phyloP scores from a whole-genome alignment of 92 coral and sea anemone species.

The Phenganax marumi region DNA sequence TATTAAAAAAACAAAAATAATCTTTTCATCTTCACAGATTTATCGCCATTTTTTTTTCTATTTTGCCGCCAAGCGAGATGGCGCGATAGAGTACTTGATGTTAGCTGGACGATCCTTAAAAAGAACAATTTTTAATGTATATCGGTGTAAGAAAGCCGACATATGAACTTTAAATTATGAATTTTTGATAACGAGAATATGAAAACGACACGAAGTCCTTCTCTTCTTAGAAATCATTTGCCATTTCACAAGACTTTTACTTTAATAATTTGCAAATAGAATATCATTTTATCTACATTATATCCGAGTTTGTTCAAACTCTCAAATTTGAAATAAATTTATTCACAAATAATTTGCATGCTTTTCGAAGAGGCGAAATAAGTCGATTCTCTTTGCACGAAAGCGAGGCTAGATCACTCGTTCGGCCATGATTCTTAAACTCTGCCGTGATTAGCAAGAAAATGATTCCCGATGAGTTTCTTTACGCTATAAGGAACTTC shows the following conservation, averaged over 20 bases:
- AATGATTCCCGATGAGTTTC: neutral
- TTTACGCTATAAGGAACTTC: neutral
- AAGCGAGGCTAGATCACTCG: too few relatives aligned
- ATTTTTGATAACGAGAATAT: neutral
- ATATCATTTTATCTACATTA: too few relatives aligned
- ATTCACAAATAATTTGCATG: too few relatives aligned
- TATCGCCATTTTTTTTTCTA: neutral
- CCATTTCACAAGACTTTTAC: too few relatives aligned
- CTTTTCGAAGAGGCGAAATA: too few relatives aligned
- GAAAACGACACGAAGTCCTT: neutral
- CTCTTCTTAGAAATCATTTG: too few relatives aligned
- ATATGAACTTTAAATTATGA: neutral
- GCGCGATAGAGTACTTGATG: too few relatives aligned
- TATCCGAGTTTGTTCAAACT: too few relatives aligned
- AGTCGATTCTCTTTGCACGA: too few relatives aligned
- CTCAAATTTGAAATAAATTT: too few relatives aligned
- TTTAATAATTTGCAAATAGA: too few relatives aligned
- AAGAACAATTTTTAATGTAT: conserved; percentile 3
- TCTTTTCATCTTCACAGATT: conserved; percentile 3
- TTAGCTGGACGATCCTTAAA: neutral
- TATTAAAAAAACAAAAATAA: neutral
- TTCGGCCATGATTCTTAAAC: too few relatives aligned
- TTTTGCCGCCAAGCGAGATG: conserved; percentile 10
- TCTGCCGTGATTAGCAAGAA: neutral
- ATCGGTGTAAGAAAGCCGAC: neutral